A percentile compares a stretch with the other conserved stretches of the same genome.
phyloP scores from a whole-genome alignment of 1,140 invertebrate species.

The Drosophila dunni region DNA sequence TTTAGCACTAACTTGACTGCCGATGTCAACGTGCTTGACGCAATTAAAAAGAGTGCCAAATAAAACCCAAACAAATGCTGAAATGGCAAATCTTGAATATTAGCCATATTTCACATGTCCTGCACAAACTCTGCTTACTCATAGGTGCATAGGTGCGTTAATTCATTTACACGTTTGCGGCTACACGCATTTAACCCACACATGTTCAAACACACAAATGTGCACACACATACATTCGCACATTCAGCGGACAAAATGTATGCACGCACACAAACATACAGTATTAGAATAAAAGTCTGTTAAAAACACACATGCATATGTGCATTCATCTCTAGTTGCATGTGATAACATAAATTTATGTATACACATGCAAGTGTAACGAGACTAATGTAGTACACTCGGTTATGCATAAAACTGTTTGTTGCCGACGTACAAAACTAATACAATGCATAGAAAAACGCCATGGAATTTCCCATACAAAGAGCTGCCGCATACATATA shows the following conservation, averaged over 20 bases:
- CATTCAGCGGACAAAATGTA: conserved; percentile 15
- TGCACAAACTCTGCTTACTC: background rate
- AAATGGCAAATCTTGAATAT: background rate
- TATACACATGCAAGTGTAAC: background rate
- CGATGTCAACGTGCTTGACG: background rate
- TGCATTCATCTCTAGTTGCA: background rate
- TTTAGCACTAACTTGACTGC: background rate
- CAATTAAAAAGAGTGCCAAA: background rate
- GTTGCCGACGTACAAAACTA: background rate
- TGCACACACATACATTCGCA: conserved; percentile 5
- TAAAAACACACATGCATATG: background rate
- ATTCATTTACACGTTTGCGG: conserved; percentile 17
- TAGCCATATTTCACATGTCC: background rate
- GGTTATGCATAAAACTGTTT: background rate
- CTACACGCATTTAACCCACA: conserved; percentile 9
- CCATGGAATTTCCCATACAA: background rate
- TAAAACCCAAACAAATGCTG: background rate
- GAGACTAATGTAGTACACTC: background rate
- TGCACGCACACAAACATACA: conserved; percentile 9
- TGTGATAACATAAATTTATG: background rate
- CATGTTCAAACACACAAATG: conserved; percentile 14
- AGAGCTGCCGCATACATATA: background rate
- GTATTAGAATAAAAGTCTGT: too few relatives aligned
- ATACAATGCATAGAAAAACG: conserved; percentile 2
- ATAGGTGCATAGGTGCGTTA: background rate